phyloP scores from a whole-genome alignment of 2,797 vertebrate genomes.

The Dicrostonyx torquatus region DNA sequence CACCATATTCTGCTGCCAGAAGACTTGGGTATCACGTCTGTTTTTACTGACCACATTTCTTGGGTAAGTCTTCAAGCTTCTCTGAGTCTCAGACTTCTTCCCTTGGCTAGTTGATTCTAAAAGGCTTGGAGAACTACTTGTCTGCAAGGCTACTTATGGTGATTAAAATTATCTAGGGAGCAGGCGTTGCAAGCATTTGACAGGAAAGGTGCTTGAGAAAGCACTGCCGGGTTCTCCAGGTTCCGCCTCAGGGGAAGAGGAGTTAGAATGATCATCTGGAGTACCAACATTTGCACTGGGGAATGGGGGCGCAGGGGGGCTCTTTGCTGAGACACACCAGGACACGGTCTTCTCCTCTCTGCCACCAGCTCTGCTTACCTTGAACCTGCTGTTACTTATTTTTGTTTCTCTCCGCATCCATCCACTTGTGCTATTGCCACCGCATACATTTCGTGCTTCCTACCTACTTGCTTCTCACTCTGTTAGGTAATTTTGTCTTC shows the following conservation, averaged over 20 bases:
- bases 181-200: not conserved
- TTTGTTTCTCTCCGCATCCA: not conserved
- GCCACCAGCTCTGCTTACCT: not conserved
- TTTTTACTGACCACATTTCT: not conserved
- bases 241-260: not conserved
- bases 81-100: not conserved
- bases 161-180: not conserved
- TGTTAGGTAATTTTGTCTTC: not conserved
- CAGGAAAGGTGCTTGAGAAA: not conserved
- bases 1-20: not conserved
- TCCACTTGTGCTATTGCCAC: not conserved
- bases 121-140: not conserved
- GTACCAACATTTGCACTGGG: not conserved
- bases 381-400: not conserved
- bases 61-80: not conserved
- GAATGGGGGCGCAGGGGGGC: too few relatives aligned
- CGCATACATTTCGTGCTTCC: rapidly evolving
- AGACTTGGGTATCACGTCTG: not conserved
- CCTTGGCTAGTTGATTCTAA: not conserved
- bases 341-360: not conserved
- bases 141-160: not conserved
- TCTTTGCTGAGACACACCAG: not conserved
- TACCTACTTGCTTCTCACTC: not conserved
- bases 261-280: not conserved
- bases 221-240: not conserved